Evolutionary conservation across 2,797 vertebrate species (phyloP).

Genomic region (Sylvia borin): DNA sequence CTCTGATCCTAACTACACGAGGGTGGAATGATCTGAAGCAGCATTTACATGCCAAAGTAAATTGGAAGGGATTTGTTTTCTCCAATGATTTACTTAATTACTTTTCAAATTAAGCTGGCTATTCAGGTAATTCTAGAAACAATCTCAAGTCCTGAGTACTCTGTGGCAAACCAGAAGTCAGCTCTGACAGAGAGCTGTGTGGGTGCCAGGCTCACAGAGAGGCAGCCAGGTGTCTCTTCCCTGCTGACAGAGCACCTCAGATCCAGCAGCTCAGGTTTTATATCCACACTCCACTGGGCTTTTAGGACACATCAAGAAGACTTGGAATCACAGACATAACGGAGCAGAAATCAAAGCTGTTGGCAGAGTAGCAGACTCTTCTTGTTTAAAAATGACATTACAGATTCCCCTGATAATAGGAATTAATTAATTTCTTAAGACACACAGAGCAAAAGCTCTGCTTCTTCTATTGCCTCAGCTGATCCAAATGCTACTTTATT

Average conservation of each 20-base stretch:
- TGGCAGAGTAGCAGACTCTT: not conserved
- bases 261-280: not conserved
- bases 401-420: not conserved
- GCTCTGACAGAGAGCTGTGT: not conserved
- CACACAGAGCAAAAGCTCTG: not conserved
- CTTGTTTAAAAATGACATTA: not conserved
- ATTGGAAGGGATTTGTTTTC: conserved; percentile 2
- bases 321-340: not conserved
- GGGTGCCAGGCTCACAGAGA: not conserved
- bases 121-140: not conserved
- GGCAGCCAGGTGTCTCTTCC: not conserved
- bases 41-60: not conserved
- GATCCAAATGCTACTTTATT: not conserved
- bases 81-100: not conserved
- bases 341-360: not conserved
- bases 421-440: not conserved
- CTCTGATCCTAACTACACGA: not conserved
- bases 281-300: not conserved
- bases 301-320: not conserved
- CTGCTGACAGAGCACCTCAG: not conserved
- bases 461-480: not conserved
- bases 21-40: not conserved
- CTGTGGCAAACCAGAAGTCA: not conserved
- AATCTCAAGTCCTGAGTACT: not conserved
- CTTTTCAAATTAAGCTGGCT: conserved; percentile 12